Conservation (phyloP, 1,140 invertebrate genomes). For the Calephelis virginiensis region DNA sequence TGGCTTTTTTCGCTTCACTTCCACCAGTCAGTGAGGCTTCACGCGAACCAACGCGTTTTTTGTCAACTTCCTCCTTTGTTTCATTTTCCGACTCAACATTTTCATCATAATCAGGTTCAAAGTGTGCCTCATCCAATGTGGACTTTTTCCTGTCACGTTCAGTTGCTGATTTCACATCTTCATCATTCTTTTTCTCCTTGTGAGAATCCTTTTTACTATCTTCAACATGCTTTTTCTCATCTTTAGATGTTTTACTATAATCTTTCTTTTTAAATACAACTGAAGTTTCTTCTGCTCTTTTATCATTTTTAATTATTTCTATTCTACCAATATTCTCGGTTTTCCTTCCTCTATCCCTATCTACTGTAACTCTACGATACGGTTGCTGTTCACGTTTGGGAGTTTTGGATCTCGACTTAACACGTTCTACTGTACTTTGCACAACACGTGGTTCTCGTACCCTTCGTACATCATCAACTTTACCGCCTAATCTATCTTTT, state of each 20-base stretch:
- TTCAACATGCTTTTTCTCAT: constrained; percentile 23
- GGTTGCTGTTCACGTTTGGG: constrained; percentile 69
- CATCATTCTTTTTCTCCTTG: constrained; percentile 21
- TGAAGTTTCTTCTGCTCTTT: constrained; percentile 27
- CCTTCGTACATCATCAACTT: constrained; percentile 81
- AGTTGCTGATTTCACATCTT: constrained; percentile 58
- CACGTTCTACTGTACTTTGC: constrained; percentile 73
- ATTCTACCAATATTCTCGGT: constrained; percentile 38
- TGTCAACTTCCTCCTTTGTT: constrained; percentile 54
- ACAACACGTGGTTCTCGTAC: constrained; percentile 70
- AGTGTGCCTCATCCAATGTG: constrained; percentile 84
- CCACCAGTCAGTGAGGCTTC: constrained; percentile 39
- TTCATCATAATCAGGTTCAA: constrained; percentile 87
- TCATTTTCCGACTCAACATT: constrained; percentile 73
- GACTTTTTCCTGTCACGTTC: constrained; percentile 82
- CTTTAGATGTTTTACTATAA: constrained; percentile 37
- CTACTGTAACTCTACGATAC: constrained; percentile 80
- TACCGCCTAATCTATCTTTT: constrained; percentile 85
- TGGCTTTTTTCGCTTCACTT: constrained; percentile 58
- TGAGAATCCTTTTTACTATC: constrained; percentile 9
- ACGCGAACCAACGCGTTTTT: constrained; percentile 57
- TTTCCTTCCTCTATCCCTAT: constrained; percentile 74
- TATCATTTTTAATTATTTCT: constrained; percentile 51
- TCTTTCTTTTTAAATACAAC: constrained; percentile 54
- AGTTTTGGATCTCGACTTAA: constrained; percentile 71